Conservation (phyloP, 2,888 invertebrate genomes). For the Salticus scenicus region DNA sequence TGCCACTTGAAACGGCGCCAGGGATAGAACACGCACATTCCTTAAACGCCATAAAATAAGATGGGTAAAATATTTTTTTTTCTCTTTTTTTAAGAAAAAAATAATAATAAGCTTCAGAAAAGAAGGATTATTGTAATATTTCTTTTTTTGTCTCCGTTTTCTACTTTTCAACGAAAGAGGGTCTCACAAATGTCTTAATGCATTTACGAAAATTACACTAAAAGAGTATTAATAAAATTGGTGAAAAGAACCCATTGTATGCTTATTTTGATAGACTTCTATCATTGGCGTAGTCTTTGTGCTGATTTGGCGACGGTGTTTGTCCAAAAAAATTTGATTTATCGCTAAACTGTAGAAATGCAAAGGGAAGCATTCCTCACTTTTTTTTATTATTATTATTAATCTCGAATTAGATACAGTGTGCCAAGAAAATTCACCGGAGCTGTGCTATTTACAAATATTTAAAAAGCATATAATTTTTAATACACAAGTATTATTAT, state of each 20-base stretch:
- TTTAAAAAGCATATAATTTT: no score
- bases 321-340: conserved; percentile 26
- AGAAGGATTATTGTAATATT: neutral
- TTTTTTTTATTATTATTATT: no score
- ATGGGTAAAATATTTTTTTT: neutral
- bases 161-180: neutral
- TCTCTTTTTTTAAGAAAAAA: no score
- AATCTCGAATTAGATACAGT: no score
- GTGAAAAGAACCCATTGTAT: conserved; percentile 48
- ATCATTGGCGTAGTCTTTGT: conserved; percentile 39
- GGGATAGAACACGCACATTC: conserved; percentile 14
- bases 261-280: conserved; percentile 34
- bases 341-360: neutral
- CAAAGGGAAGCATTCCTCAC: no score
- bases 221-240: conserved; percentile 36
- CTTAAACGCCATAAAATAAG: conserved; percentile 21
- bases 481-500: no score
- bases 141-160: conserved; percentile 10
- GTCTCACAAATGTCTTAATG: conserved; percentile 26
- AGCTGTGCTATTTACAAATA: no score
- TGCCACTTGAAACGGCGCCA: conserved; percentile 54
- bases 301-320: conserved; percentile 2
- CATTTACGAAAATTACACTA: conserved; percentile 32
- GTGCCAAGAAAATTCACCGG: no score
- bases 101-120: neutral